Percentiles rank a stretch among this genome's conserved stretches.
These are phyloP conservation scores for Aquatica leii DNA, from an alignment of 2,888 invertebrate genomes.

Conservation along the genomic window DNA sequence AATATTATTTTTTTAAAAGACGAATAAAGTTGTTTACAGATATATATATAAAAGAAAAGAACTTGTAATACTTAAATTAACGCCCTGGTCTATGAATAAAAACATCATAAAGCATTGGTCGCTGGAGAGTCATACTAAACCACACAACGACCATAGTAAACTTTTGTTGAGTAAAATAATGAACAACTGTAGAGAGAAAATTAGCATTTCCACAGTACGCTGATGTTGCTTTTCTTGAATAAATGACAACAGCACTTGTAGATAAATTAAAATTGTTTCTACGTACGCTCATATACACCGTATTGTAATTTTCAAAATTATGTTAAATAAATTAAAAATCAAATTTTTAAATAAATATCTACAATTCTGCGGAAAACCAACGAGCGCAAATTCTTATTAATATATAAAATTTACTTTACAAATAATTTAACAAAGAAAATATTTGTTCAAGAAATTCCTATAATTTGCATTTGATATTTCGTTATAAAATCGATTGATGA, in stretches of 20 bases:
- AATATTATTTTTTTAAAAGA: too few species aligned
- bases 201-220: conserved; percentile 3
- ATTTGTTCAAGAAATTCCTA: too few species aligned
- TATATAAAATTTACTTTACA: too few species aligned
- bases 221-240: conserved; percentile 8
- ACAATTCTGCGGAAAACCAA: too few species aligned
- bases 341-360: too few species aligned
- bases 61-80: conserved; percentile 21
- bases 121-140: conserved; percentile 25
- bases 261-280: conserved; percentile 4
- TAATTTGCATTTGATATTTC: too few species aligned
- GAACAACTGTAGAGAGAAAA: conserved; percentile 16
- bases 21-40: background rate
- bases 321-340: too few species aligned
- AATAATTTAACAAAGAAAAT: too few species aligned
- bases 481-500: too few species aligned
- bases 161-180: conserved; percentile 26
- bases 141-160: conserved; percentile 16
- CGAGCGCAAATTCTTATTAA: too few species aligned
- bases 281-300: background rate
- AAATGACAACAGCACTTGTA: conserved; percentile 9
- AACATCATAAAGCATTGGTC: conserved; percentile 30
- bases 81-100: conserved; percentile 29
- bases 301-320: too few species aligned
- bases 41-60: conserved; percentile 3